A percentile compares a stretch with the other conserved stretches of the same genome.
Conservation (phyloP, 2,888 invertebrate species). For the Hirtodrosophila trivittata region DNA sequence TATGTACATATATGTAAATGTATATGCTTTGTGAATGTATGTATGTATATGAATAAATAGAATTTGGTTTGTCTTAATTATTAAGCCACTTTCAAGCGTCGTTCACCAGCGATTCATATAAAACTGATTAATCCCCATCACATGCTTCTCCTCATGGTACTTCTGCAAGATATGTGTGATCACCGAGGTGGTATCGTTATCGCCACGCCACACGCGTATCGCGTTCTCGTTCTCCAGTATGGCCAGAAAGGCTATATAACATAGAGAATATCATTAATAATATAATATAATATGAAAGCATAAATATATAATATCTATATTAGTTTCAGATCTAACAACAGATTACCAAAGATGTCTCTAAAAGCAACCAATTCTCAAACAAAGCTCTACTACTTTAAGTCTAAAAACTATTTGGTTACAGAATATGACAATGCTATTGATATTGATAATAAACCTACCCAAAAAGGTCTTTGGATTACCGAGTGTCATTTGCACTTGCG, state of each 20-base stretch:
- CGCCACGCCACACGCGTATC: constrained; percentile 87
- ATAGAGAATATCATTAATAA: no score
- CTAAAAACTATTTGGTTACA: no score
- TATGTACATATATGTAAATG: constrained; percentile 23
- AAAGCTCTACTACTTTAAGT: no score
- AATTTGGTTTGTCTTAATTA: constrained; percentile 67
- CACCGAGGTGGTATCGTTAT: constrained; percentile 88
- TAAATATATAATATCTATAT: no score
- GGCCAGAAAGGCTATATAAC: constrained; percentile 87
- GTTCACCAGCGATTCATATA: constrained; percentile 80
- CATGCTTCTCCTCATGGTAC: constrained; percentile 87
- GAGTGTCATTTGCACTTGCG: constrained; percentile 87
- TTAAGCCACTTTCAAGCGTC: constrained; percentile 63
- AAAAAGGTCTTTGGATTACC: constrained; percentile 87
- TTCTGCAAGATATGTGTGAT: constrained; percentile 88
- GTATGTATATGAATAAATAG: constrained; percentile 62
- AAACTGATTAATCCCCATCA: constrained; percentile 85
- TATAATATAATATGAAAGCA: background rate
- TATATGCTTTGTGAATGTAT: constrained; percentile 26
- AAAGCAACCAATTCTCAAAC: no score
- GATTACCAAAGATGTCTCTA: no score
- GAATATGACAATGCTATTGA: no score
- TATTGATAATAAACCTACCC: constrained; percentile 85
- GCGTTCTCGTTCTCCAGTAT: constrained; percentile 88
- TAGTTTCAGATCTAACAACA: no score